These are phyloP conservation scores for Lacerta agilis DNA, from an alignment of 2,797 vertebrate genomes.

Conservation along the genomic window DNA sequence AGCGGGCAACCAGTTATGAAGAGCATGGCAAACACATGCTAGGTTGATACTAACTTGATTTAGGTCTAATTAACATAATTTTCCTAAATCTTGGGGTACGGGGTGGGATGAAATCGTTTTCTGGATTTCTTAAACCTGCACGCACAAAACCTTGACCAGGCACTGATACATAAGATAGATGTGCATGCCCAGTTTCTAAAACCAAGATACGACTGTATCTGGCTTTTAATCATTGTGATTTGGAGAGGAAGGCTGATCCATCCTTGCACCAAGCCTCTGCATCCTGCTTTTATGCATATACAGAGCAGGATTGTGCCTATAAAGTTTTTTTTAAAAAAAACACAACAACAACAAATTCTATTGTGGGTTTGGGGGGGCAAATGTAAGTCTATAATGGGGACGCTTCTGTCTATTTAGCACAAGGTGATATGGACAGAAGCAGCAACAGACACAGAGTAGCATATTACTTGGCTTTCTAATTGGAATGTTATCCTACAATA, in stretches of 20 bases:
- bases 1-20: background rate
- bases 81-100: background rate
- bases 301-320: background rate
- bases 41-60: background rate
- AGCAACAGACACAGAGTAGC: background rate
- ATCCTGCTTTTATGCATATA: background rate
- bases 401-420: background rate
- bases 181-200: background rate
- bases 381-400: background rate
- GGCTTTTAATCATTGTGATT: background rate
- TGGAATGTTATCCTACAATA: background rate
- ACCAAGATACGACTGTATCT: background rate
- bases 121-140: background rate
- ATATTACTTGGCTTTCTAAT: background rate
- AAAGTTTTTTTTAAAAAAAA: background rate
- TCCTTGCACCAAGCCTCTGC: background rate
- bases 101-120: background rate
- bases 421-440: background rate
- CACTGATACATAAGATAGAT: background rate
- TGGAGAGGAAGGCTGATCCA: background rate
- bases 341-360: too few relatives aligned
- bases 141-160: background rate
- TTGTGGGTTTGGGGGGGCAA: background rate
- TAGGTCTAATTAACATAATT: background rate
- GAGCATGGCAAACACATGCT: background rate